These are phyloP conservation scores for Calameuta idolon DNA, from an alignment of 2,888 invertebrate species.

Conservation along the genomic window DNA sequence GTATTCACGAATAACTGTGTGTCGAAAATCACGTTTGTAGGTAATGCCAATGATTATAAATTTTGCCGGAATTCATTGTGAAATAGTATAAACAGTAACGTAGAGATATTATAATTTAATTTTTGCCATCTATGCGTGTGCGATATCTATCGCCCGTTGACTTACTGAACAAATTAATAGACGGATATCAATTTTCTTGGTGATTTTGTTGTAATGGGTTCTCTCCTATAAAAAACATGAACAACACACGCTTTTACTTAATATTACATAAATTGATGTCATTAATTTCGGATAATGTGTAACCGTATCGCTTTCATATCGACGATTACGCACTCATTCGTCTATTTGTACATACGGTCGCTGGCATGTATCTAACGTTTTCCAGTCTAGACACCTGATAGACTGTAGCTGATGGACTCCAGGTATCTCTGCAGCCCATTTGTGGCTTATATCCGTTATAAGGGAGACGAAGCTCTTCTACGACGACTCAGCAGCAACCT, in stretches of 20 bases:
- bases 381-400: slow-evolving; percentile 27
- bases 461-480: slow-evolving; percentile 51
- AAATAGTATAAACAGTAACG: not conserved
- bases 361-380: slow-evolving; percentile 19
- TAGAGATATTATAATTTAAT: not conserved
- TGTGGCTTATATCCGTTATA: slow-evolving; percentile 28
- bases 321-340: slow-evolving; percentile 37
- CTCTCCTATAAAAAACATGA: slow-evolving; percentile 42
- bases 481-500: slow-evolving; percentile 59
- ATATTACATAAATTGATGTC: slow-evolving; percentile 40
- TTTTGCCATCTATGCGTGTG: not conserved
- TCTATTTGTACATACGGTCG: slow-evolving; percentile 38
- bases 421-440: slow-evolving; percentile 46
- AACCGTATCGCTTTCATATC: slow-evolving; percentile 33
- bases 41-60: not conserved
- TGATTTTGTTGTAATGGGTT: slow-evolving; percentile 24
- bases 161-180: not conserved
- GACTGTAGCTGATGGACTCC: slow-evolving; percentile 45
- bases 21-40: not conserved
- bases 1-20: not conserved
- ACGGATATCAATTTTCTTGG: not conserved
- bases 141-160: not conserved
- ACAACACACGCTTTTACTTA: slow-evolving; percentile 31
- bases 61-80: not conserved
- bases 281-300: slow-evolving; percentile 35